Conservation (phyloP, 2,888 invertebrate genomes). For the Epirrhoe tristata region DNA sequence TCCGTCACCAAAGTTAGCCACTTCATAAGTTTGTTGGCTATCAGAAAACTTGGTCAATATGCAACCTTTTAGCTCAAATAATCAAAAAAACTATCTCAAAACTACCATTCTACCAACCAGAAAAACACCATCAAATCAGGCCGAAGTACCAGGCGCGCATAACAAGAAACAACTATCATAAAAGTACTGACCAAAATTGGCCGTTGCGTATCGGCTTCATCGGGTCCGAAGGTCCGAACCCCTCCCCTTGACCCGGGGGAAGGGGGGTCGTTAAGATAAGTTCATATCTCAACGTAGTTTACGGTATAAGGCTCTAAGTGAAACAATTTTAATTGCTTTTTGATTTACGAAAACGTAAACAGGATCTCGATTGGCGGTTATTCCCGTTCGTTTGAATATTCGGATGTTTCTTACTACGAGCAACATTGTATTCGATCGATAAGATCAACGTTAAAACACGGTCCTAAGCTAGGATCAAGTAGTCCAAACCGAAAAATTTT, state of each 20-base stretch:
- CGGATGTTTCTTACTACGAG: no score
- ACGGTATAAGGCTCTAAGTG: constrained; percentile 60
- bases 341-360: constrained; percentile 15
- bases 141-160: constrained; percentile 42
- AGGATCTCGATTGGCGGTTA: no score
- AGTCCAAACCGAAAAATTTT: no score
- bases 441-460: no score
- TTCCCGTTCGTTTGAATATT: no score
- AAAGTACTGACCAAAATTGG: constrained; percentile 70
- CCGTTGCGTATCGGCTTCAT: constrained; percentile 68
- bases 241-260: constrained; percentile 3
- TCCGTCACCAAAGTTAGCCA: no score
- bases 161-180: constrained; percentile 68
- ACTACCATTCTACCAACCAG: constrained; percentile 18
- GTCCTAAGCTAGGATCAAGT: no score
- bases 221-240: constrained; percentile 28
- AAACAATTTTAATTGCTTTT: constrained; percentile 37
- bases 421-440: no score
- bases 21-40: no score
- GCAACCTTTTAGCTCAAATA: background rate
- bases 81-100: constrained; percentile 6
- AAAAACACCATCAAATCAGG: constrained; percentile 36
- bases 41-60: no score
- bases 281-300: constrained; percentile 72
- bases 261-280: constrained; percentile 76